These are phyloP conservation scores for Pterophyllum scalare DNA, from an alignment of 2,113 vertebrate genomes.

Conservation along the genomic window DNA sequence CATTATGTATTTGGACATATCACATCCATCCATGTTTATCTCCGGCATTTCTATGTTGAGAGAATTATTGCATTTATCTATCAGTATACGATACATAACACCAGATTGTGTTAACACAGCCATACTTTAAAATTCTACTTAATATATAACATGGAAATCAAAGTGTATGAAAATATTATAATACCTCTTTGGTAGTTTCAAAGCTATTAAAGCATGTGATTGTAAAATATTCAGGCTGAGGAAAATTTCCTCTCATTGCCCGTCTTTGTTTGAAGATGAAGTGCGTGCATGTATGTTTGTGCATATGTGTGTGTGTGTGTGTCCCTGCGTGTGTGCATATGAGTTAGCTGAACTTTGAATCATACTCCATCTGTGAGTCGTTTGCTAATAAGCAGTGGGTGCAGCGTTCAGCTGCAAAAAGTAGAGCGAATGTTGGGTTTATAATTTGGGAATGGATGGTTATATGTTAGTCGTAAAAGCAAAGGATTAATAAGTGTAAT, in stretches of 20 bases:
- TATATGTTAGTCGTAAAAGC: background rate
- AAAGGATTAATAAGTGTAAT: background rate
- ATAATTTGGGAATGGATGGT: background rate
- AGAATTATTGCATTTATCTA: background rate
- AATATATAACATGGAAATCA: background rate
- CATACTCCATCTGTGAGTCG: conserved; percentile 48
- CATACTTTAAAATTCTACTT: background rate
- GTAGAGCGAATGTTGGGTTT: background rate
- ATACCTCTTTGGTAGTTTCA: background rate
- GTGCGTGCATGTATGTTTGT: conserved; percentile 21
- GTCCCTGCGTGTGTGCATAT: background rate
- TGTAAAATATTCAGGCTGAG: conserved; percentile 22
- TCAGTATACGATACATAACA: background rate
- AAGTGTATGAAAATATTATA: background rate
- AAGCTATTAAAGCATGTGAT: background rate
- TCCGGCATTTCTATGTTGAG: background rate
- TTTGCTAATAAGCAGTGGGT: conserved; percentile 10
- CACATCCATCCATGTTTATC: background rate
- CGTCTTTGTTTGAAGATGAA: conserved; percentile 16
- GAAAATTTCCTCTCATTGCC: conserved; percentile 5
- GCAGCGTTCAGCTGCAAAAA: background rate
- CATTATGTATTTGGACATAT: no score
- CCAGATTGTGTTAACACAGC: background rate
- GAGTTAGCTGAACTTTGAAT: conserved; percentile 50
- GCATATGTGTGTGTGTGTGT: conserved; percentile 7